Base-by-base conservation (phyloP, 1,140 invertebrate genomes). In the Linepithema humile region DNA sequence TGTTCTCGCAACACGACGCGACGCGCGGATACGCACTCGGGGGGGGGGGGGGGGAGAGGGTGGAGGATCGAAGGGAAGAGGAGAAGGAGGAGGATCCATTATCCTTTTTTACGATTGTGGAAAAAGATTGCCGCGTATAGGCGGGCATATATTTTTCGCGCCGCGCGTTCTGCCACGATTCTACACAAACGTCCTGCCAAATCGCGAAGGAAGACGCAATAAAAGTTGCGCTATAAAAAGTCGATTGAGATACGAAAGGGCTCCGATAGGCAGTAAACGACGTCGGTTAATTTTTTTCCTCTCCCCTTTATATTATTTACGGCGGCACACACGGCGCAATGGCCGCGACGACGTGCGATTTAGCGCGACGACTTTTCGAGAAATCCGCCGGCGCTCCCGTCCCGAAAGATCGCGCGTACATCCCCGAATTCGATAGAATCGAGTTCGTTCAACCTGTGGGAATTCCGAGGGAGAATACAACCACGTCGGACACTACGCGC, bases 401-500 rank as follows among this genome's bases (percentile, higher is more conserved):
- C 29, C 64, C 29, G 12, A 45, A 45, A 45, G n/a, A 55, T 48
- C 59, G 48, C 23, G 72, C 74, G 82, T 50, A 55, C 53, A n/a
- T 53, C 40, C 26, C 59, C 64, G 83, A 70, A 59, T 82, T 78
- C 45, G 55, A 84, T 82, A 60, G 75, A 80, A 73, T 48, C 17
- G 64, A 85, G 89, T 89, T 91, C 88, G 78, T 91, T 90, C 88
- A 89, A 89, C 89, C 83, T 84, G 65, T 40, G 82, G 70, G 59
- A 80, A 90, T 90, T 83, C 87, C 78, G 73, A 88, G 86, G 84
- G 86, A 87, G 83, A 90, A 85, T 86, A 86, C 75, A 12, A 45
- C 48, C 23, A 87, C n/a, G 64, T 86, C 84, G 83, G 82, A 82
- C 64, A 84, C 78, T 85, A 60, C 59, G 84, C 69, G 90, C 85